Evolutionary conservation across 2,113 vertebrate species (phyloP).

Genomic region (Manacus vitellinus): DNA sequence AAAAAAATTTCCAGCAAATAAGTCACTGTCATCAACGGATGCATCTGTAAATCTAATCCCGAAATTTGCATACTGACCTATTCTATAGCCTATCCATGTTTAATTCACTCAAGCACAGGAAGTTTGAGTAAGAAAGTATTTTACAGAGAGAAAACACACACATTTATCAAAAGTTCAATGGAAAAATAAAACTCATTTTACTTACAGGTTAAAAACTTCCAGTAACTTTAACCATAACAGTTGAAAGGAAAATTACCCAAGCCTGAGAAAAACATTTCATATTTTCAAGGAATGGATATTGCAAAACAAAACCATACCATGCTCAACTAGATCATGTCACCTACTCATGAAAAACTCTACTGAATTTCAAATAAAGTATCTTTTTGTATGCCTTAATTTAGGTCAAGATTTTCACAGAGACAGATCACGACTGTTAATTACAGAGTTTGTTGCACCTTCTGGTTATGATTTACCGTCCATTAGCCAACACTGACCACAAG

Average conservation of each 20-base stretch:
- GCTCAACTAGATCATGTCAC: no score
- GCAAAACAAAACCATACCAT: no score
- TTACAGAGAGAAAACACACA: neutral
- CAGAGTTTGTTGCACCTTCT: no score
- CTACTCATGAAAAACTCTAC: no score
- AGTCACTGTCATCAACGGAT: neutral
- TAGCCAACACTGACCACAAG: no score
- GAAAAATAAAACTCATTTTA: neutral
- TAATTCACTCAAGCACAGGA: neutral
- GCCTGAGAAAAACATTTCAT: no score
- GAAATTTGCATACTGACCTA: neutral
- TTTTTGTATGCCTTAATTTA: no score
- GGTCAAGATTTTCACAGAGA: no score
- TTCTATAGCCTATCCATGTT: neutral
- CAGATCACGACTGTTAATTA: no score
- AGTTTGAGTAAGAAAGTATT: neutral
- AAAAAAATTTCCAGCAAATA: neutral
- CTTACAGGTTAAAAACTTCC: neutral
- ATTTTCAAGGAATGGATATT: no score
- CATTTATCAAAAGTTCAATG: neutral
- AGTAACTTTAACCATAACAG: neutral
- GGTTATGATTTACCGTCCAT: no score
- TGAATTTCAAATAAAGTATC: no score
- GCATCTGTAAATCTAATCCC: neutral
- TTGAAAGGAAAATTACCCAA: neutral